Conservation (phyloP, 35 echinoderm and acorn worm species). For the Ophiothrix spiculata region DNA sequence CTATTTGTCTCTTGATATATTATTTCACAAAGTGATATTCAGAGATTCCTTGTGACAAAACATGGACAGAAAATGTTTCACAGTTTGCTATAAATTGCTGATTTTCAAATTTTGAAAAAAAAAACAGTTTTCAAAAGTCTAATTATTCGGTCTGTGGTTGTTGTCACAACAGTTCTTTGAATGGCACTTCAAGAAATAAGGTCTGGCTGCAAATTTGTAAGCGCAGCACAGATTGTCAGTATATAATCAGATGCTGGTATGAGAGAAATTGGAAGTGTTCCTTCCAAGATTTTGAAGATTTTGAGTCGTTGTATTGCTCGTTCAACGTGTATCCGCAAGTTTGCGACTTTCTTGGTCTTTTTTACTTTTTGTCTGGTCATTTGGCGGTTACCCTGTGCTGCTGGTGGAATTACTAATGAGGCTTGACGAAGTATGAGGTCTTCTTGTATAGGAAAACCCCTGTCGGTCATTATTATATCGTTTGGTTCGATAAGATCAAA, state of each 20-base stretch:
- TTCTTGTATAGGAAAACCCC: constrained; percentile 41
- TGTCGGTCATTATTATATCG: constrained; percentile 41
- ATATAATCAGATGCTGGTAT: constrained; percentile 33
- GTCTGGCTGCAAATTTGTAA: constrained; percentile 44
- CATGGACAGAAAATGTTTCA: no score
- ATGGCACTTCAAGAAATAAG: constrained; percentile 1
- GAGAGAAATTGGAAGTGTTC: constrained; percentile 46
- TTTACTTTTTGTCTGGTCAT: constrained; percentile 14
- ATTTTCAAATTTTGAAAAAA: no score
- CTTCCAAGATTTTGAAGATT: constrained; percentile 22
- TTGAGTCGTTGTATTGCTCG: constrained; percentile 48
- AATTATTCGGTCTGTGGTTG: no score
- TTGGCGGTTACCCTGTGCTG: constrained; percentile 23
- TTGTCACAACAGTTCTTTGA: no score
- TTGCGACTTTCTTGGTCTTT: constrained; percentile 65
- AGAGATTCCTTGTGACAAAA: no score
- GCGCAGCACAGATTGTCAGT: constrained; percentile 43
- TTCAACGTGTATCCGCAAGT: constrained; percentile 54
- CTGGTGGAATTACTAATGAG: constrained; percentile 35
- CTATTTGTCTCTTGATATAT: no score
- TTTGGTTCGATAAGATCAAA: constrained; percentile 15
- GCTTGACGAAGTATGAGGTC: constrained; percentile 24
- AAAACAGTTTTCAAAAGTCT: no score
- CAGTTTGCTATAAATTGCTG: no score
- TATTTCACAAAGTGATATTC: no score